Percentiles rank a stretch among this genome's conserved stretches.
Conservation (phyloP, 2,113 vertebrate species). For the Cinclus mexicanus region DNA sequence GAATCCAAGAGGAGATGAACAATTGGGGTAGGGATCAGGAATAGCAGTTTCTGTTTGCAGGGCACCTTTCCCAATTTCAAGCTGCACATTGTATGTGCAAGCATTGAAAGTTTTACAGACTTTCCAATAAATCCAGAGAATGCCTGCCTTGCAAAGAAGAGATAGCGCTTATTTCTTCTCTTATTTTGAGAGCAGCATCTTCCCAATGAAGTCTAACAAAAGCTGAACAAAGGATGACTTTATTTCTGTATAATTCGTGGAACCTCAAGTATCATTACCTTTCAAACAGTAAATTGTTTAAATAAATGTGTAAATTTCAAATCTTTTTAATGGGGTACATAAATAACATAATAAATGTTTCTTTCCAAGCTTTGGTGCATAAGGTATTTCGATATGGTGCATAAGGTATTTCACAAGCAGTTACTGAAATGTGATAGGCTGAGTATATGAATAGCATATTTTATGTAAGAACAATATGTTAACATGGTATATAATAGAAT, state of each 20-base stretch:
- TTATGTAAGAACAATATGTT: constrained; percentile 52
- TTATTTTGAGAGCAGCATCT: background rate
- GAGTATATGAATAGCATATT: constrained; percentile 46
- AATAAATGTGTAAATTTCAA: constrained; percentile 36
- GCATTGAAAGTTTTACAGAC: constrained; percentile 5
- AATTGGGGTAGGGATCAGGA: background rate
- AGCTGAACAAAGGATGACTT: constrained; percentile 1
- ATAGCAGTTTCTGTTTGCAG: background rate
- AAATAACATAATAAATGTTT: constrained; percentile 42
- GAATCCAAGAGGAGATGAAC: background rate
- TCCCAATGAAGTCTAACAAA: constrained; percentile 11
- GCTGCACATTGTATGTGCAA: background rate
- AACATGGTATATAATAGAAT: constrained; percentile 24
- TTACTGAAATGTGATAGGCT: constrained; percentile 34
- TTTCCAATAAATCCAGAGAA: background rate
- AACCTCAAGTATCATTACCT: background rate
- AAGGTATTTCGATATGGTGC: background rate
- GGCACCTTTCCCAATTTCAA: background rate
- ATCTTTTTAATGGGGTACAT: constrained; percentile 34
- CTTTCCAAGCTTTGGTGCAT: constrained; percentile 6
- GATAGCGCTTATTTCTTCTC: background rate
- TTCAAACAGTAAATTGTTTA: constrained; percentile 40
- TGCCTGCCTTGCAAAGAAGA: background rate
- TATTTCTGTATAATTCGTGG: constrained; percentile 3
- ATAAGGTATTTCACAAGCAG: constrained; percentile 27